Base-by-base conservation (phyloP, 2,797 vertebrate species). In the Macropus fuliginosus region DNA sequence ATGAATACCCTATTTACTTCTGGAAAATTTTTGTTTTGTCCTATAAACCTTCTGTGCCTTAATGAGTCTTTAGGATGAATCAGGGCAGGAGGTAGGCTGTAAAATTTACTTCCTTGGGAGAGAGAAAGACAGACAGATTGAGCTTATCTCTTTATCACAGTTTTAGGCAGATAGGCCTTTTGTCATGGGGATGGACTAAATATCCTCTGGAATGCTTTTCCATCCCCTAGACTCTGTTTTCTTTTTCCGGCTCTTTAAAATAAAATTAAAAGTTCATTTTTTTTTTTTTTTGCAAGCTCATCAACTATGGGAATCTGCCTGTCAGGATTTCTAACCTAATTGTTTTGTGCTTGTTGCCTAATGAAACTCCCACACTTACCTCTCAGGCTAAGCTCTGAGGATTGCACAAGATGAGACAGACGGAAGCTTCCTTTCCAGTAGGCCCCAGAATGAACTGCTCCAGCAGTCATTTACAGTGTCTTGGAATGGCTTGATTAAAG, bases 401-500 rank as follows among this genome's bases (percentile, higher is more conserved):
- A 95, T 98, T 96, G 96, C 97, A 98, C 97, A 96, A 98, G 91
- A 91, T 92, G 98, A 97, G 97, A 98, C 94, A 94, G 98, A 98
- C 98, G 97, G 97, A 97, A 97, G 97, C 91, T 98, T 98, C 97
- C 98, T 98, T 98, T 98, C 96, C 96, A 96, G 95, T 96, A 95
- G 97, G 94, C 94, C 98, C 95, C 96, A 98, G 97, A 98, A 98
- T 96, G 98, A 98, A 97, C 97, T 98, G 97, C 98, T 98, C 98
- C 98, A 98, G 97, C 97, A 98, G 98, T 98, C 98, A 98, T 98
- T 98, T 98, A 97, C 98, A 98, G 96, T 98, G 98, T 97, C 98
- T 98, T 97, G 98, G 97, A 98, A 95, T 98, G 97, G 96, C 98
- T 99, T 98, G 98, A 98, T 98, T 98, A 98, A 98, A 98, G 97